These are phyloP conservation scores for Myxocyprinus asiaticus DNA, from an alignment of 2,113 vertebrate genomes.

Conservation along the genomic window DNA sequence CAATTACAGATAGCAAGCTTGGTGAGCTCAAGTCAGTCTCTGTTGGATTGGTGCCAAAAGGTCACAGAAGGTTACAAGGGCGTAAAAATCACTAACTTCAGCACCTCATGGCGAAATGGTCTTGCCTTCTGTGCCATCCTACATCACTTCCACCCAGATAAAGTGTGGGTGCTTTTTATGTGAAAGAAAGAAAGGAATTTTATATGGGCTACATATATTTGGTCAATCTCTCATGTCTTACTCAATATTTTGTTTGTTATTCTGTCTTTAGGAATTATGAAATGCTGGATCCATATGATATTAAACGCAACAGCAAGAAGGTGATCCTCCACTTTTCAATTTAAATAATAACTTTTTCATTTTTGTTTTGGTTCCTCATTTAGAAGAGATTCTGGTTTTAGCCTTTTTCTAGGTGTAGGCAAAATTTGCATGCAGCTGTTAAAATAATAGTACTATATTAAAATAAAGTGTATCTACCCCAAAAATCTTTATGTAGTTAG, in stretches of 20 bases:
- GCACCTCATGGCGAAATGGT: constrained; percentile 80
- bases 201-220: neutral
- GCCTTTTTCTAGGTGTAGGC: no score
- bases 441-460: no score
- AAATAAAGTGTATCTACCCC: no score
- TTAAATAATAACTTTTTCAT: neutral
- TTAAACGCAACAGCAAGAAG: constrained; percentile 80
- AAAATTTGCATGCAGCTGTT: neutral
- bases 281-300: constrained; percentile 73
- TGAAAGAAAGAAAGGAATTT: neutral
- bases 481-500: no score
- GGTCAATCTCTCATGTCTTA: neutral
- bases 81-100: constrained; percentile 77
- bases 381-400: neutral
- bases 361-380: neutral
- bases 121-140: constrained; percentile 81
- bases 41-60: constrained; percentile 78
- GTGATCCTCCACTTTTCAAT: constrained; percentile 53
- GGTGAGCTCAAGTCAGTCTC: constrained; percentile 72
- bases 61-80: constrained; percentile 72
- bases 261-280: constrained; percentile 67
- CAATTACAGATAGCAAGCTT: constrained; percentile 22
- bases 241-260: neutral
- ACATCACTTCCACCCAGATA: constrained; percentile 77
- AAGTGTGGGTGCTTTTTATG: constrained; percentile 69